Conservation (phyloP, 2,888 invertebrate species). For the Stegana nigrithorax region DNA sequence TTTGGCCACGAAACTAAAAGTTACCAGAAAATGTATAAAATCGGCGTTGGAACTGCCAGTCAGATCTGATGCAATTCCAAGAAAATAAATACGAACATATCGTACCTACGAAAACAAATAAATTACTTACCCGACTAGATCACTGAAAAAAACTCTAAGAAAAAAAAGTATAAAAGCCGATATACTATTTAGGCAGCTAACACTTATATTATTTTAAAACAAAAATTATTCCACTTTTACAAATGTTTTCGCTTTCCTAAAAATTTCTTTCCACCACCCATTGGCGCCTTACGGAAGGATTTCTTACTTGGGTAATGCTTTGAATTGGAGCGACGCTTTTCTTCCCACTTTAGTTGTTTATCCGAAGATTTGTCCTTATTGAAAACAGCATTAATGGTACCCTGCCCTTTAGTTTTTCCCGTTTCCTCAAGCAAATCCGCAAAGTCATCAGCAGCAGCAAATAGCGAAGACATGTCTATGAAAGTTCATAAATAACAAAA, state of each 20-base stretch:
- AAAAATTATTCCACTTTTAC: constrained; percentile 6
- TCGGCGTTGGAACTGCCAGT: too few species aligned
- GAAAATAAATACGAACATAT: too few species aligned
- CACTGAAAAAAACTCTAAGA: too few species aligned
- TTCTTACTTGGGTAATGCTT: constrained; percentile 57
- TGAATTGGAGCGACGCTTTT: constrained; percentile 71
- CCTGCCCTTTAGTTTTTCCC: constrained; percentile 75
- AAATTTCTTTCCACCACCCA: constrained; percentile 27
- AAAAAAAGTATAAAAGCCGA: too few species aligned
- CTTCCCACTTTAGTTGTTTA: constrained; percentile 87
- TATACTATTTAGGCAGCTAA: too few species aligned
- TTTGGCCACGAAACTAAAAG: too few species aligned
- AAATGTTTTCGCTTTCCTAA: constrained; percentile 50
- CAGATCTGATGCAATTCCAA: too few species aligned
- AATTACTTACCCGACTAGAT: too few species aligned
- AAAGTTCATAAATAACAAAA: not conserved
- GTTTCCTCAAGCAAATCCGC: constrained; percentile 88
- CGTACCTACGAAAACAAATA: too few species aligned
- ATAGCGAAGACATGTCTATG: constrained; percentile 74
- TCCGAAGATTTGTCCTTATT: constrained; percentile 82
- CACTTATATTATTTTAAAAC: too few species aligned
- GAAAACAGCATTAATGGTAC: constrained; percentile 77
- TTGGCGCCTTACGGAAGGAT: constrained; percentile 12
- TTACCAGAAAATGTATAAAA: too few species aligned
- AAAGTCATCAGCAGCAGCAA: constrained; percentile 91